These are phyloP conservation scores for Lacanobia oleracea DNA, from an alignment of 2,888 invertebrate species.

Conservation along the genomic window DNA sequence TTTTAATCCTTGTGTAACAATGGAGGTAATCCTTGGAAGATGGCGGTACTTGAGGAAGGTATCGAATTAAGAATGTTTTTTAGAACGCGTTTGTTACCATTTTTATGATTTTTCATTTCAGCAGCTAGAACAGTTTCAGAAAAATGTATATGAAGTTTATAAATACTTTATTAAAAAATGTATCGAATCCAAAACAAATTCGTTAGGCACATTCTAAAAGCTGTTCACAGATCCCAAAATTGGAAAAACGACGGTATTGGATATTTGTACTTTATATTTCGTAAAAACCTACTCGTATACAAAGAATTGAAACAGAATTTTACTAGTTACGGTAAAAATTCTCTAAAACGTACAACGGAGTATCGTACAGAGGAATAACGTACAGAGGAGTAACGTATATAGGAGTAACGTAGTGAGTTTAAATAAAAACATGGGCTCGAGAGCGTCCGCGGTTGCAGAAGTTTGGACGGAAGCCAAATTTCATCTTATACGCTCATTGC, in stretches of 20 bases:
- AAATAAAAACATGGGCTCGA: slow-evolving; percentile 67
- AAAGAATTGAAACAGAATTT: slow-evolving; percentile 39
- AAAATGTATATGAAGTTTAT: not conserved
- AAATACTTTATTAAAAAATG: not conserved
- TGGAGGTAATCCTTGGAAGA: slow-evolving; percentile 52
- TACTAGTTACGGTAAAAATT: slow-evolving; percentile 51
- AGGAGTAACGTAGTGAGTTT: slow-evolving; percentile 47
- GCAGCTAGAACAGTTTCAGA: not conserved
- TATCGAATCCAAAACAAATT: not conserved
- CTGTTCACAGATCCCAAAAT: slow-evolving; percentile 14
- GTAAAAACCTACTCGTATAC: not conserved
- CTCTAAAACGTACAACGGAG: slow-evolving; percentile 57
- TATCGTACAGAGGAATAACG: not conserved
- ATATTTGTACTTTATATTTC: not conserved
- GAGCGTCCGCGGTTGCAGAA: slow-evolving; percentile 56
- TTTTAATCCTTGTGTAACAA: slow-evolving; percentile 63
- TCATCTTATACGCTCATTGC: slow-evolving; percentile 73
- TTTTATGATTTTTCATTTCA: slow-evolving; percentile 28
- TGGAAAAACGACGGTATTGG: not conserved
- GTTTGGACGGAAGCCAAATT: slow-evolving; percentile 74
- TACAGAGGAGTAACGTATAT: slow-evolving; percentile 32
- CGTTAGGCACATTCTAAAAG: not conserved
- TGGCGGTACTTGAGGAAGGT: slow-evolving; percentile 51
- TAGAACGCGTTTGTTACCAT: slow-evolving; percentile 22
- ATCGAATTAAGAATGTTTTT: slow-evolving; percentile 47